Evolutionary conservation across 2,888 invertebrate species (phyloP).

Genomic region (Scaptomyza reducta): DNA sequence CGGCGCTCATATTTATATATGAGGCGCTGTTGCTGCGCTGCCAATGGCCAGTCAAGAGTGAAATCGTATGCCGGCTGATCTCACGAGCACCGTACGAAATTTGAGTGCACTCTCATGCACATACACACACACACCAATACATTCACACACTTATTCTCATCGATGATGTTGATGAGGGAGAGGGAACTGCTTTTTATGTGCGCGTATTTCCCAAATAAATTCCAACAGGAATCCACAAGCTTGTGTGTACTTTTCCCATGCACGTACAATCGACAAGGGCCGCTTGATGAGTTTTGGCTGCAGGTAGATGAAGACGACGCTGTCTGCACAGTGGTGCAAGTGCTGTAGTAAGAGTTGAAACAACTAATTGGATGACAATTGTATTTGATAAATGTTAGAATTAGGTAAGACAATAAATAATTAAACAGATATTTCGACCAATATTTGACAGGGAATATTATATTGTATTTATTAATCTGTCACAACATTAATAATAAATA

Average conservation of each 20-base stretch:
- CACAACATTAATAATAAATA: no score
- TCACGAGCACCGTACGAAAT: constrained; percentile 78
- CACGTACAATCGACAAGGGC: constrained; percentile 79
- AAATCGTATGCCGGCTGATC: constrained; percentile 80
- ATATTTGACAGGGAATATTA: no score
- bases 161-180: constrained; percentile 49
- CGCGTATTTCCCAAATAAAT: constrained; percentile 82
- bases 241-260: constrained; percentile 83
- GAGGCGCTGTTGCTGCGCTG: constrained; percentile 68
- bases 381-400: neutral
- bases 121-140: constrained; percentile 35
- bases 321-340: constrained; percentile 57
- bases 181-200: constrained; percentile 66
- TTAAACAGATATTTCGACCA: no score
- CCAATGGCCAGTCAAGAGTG: constrained; percentile 76
- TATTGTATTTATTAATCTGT: no score
- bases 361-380: constrained; percentile 34
- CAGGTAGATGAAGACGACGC: constrained; percentile 71
- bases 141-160: constrained; percentile 35
- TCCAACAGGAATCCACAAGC: constrained; percentile 82
- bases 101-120: constrained; percentile 77
- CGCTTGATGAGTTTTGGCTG: constrained; percentile 77
- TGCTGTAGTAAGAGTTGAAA: neutral
- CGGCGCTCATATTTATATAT: constrained; percentile 83
- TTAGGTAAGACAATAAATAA: neutral